These are phyloP conservation scores for Eulemur mongoz DNA, from an alignment of 2,797 vertebrate genomes.

Conservation along the genomic window DNA sequence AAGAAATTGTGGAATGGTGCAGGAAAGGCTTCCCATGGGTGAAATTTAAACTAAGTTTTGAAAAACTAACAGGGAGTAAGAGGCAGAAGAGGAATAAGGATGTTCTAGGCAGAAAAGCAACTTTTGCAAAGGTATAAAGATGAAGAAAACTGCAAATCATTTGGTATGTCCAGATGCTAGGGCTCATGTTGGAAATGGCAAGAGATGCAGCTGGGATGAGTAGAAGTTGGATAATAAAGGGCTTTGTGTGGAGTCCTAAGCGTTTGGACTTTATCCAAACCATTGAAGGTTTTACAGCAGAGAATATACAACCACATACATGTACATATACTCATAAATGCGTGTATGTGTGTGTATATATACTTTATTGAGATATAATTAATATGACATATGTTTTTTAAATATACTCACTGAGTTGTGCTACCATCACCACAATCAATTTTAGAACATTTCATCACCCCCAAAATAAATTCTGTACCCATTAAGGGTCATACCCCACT, in stretches of 20 bases:
- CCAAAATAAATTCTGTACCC: neutral
- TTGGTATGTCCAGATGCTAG: neutral
- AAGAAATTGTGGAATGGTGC: neutral
- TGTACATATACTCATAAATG: neutral
- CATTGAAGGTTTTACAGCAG: neutral
- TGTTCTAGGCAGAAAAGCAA: neutral
- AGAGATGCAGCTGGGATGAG: neutral
- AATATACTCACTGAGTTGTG: neutral
- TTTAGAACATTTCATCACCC: neutral
- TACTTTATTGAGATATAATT: constrained; percentile 2
- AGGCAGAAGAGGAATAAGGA: neutral
- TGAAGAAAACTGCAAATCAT: neutral
- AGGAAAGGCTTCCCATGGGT: neutral
- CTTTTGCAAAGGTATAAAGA: neutral
- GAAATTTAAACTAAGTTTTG: neutral
- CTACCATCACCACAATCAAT: neutral
- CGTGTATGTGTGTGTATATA: neutral
- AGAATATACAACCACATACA: neutral
- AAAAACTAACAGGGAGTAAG: neutral
- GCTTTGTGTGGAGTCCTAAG: neutral
- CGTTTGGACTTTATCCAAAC: neutral
- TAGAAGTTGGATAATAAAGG: neutral
- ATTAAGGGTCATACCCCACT: neutral
- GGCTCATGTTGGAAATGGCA: neutral
- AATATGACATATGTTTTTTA: neutral